Conservation (phyloP, 2,113 vertebrate species). For the Oreochromis tanganicae region DNA sequence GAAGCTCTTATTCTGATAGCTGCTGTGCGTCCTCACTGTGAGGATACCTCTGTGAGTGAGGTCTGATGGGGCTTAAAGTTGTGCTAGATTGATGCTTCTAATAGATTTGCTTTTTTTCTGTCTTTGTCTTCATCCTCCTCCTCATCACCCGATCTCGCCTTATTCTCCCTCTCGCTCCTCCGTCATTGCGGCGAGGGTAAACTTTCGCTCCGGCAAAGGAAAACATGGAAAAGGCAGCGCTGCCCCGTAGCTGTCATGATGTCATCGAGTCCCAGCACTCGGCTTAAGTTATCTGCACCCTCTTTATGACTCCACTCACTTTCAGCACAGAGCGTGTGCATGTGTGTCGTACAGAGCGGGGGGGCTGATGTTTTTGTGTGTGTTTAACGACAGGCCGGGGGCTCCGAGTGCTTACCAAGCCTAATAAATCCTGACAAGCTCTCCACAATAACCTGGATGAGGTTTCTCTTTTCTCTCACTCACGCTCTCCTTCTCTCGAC, state of each 20-base stretch:
- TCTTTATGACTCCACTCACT: constrained; percentile 39
- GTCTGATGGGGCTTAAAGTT: not conserved
- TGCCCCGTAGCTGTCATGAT: constrained; percentile 59
- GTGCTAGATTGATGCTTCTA: not conserved
- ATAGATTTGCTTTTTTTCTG: not conserved
- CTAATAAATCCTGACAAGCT: constrained; percentile 60
- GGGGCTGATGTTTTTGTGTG: constrained; percentile 7
- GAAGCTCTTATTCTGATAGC: not conserved
- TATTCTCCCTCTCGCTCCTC: not conserved
- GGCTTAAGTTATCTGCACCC: constrained; percentile 47
- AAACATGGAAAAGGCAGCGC: constrained; percentile 42
- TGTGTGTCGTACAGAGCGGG: not conserved
- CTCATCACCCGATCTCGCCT: not conserved
- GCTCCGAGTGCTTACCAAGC: constrained; percentile 14
- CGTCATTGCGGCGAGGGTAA: constrained; percentile 5
- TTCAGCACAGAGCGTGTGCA: not conserved
- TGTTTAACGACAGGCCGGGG: constrained; percentile 33
- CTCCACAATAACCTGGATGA: constrained; percentile 53
- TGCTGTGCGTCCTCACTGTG: not conserved
- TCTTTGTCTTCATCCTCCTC: not conserved
- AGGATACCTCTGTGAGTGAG: not conserved
- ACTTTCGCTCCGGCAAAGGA: constrained; percentile 28
- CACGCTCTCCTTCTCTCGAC: not conserved
- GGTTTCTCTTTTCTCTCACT: constrained; percentile 47
- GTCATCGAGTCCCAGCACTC: constrained; percentile 46